Evolutionary conservation across 1,140 invertebrate genomes (phyloP).

Genomic region (Drosophila chauvacae): DNA sequence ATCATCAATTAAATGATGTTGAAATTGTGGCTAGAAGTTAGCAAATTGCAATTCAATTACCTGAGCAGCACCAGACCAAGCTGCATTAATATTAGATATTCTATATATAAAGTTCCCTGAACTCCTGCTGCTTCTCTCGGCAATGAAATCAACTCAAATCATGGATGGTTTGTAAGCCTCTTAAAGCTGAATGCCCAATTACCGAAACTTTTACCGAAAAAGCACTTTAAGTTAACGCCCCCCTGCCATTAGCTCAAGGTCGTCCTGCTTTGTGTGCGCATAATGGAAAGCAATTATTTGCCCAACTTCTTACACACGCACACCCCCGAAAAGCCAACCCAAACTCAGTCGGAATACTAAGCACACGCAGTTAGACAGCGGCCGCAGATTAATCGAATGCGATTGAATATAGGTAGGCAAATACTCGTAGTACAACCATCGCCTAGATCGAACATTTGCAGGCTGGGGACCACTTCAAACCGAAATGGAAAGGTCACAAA

Average conservation of each 20-base stretch:
- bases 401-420: constrained; percentile 36
- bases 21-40: background rate
- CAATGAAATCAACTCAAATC: constrained; percentile 20
- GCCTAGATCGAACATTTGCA: constrained; percentile 15
- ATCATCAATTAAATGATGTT: constrained; percentile 9
- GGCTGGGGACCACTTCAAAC: constrained; percentile 2
- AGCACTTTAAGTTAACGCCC: constrained; percentile 37
- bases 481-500: constrained; percentile 6
- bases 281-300: constrained; percentile 68
- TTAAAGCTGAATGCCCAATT: constrained; percentile 38
- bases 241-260: constrained; percentile 37
- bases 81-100: constrained; percentile 16
- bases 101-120: constrained; percentile 3
- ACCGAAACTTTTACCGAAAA: constrained; percentile 31
- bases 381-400: constrained; percentile 42
- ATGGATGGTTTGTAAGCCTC: constrained; percentile 16
- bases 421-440: constrained; percentile 18
- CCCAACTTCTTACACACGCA: constrained; percentile 34
- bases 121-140: background rate
- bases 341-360: constrained; percentile 16
- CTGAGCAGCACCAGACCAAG: background rate
- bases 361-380: background rate
- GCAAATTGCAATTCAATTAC: background rate
- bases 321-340: background rate
- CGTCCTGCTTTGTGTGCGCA: constrained; percentile 33